A percentile compares a stretch with the other conserved stretches of the same genome.
These are phyloP conservation scores for Halcyon chelicuti DNA, from an alignment of 2,797 vertebrate species.

Conservation along the genomic window DNA sequence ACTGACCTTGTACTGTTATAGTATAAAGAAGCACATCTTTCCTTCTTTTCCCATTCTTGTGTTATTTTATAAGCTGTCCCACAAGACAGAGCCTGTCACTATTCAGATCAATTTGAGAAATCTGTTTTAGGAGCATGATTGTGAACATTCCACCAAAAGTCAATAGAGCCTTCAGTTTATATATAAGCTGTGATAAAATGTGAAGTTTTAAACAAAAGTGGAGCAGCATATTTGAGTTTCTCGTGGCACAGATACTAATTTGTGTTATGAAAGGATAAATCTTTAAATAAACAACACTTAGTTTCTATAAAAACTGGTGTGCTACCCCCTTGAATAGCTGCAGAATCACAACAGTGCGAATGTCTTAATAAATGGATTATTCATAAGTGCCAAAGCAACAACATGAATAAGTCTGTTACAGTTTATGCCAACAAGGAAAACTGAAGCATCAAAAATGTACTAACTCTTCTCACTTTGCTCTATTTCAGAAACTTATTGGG, in stretches of 20 bases:
- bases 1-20: neutral
- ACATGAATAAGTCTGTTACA: neutral
- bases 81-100: neutral
- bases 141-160: neutral
- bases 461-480: slow-evolving; percentile 30
- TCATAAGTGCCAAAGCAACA: neutral
- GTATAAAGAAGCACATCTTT: neutral
- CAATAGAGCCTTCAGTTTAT: neutral
- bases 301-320: neutral
- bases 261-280: neutral
- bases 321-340: neutral
- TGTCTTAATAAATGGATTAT: neutral
- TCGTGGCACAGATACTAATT: neutral
- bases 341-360: neutral
- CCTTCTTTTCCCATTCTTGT: neutral
- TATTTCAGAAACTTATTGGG: slow-evolving; percentile 94
- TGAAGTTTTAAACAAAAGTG: neutral
- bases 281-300: neutral
- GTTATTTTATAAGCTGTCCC: neutral
- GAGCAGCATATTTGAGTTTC: neutral
- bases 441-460: neutral
- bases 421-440: neutral
- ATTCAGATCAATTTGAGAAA: neutral
- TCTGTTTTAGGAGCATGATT: neutral
- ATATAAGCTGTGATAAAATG: neutral